Base-by-base conservation (phyloP, 2,888 invertebrate genomes). In the Penaeus monodon region DNA sequence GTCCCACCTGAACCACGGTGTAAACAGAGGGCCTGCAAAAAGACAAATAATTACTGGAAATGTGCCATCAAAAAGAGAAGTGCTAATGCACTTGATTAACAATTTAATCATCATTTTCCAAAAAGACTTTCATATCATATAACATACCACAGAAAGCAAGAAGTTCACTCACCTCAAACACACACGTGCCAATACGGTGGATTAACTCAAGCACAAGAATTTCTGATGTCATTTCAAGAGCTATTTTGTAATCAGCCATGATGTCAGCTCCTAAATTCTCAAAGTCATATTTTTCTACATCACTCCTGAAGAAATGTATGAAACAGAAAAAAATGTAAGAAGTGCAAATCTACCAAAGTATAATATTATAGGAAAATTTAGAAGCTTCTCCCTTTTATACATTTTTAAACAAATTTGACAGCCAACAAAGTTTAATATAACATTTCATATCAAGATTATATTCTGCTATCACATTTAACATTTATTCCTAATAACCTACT, bases 221-320 rank as follows among this genome's bases (percentile, higher is more conserved):
- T 92, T 97, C 97, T 1, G 96, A 95, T 22, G 97, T 97, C 90
- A 98, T 93, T 91, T 96, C 95, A 91, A 97, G 94, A 12, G 96
- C 96, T 92, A 95, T 95, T 90, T 96, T 95, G 91, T 96, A 96
- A 92, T 97, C 96, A 85, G 87, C 73, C 64, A 90, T 66, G 44
- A 90, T 64, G 33, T 88, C 88, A 44, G 88, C 77, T 20, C 87
- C 33, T 17, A 91, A 74, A 27, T 88, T 90, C 81, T 96, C 95
- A 90, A 96, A 94, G 91, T 96, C 96, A 92, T 96, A 95, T 90
- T 95, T 95, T 86, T 96, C 95, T 91, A 96, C 92, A 91, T 96
- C 95, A 92, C 96, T 96, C 29, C 85, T 85, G 74, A 17, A 78
- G 24, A 79, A 65, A 65, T 33, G 29, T 7, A 64, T 64, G 20